Conservation (phyloP, 92 coral and sea anemone species). For the Heliopora coerulea region DNA sequence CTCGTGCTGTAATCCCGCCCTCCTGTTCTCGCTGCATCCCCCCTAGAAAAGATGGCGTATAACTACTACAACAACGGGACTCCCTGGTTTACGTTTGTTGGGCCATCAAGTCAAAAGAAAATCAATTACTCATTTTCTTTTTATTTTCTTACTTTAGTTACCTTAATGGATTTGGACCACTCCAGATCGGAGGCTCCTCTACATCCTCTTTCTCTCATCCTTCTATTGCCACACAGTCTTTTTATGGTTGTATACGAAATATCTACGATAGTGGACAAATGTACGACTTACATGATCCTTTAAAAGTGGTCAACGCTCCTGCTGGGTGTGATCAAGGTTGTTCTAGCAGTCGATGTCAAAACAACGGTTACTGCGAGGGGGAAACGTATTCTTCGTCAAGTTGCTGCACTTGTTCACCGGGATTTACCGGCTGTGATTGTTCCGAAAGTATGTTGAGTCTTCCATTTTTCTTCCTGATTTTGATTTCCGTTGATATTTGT, state of each 20-base stretch:
- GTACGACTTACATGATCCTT: conserved; percentile 80
- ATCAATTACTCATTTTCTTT: too few species aligned
- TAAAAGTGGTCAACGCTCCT: conserved; percentile 61
- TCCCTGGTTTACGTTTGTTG: too few species aligned
- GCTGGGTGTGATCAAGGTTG: conserved; percentile 65
- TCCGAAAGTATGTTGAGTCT: conserved; percentile 6
- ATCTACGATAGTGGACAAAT: conserved; percentile 65
- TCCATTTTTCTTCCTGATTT: neutral
- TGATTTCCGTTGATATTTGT: too few species aligned
- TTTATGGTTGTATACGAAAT: conserved; percentile 83
- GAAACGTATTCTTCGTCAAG: conserved; percentile 40
- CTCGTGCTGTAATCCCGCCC: too few species aligned
- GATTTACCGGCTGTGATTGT: conserved; percentile 32
- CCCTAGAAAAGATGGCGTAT: too few species aligned
- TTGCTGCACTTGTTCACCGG: conserved; percentile 25
- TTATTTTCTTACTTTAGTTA: conserved; percentile 51
- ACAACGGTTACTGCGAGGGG: conserved; percentile 82
- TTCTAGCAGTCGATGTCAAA: conserved; percentile 57
- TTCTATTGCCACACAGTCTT: conserved; percentile 63
- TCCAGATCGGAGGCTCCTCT: conserved; percentile 87
- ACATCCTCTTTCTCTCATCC: conserved; percentile 60
- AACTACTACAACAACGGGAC: too few species aligned
- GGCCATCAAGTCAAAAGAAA: too few species aligned
- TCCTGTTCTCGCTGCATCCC: too few species aligned
- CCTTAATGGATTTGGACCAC: conserved; percentile 79